Evolutionary conservation across 1,140 invertebrate species (phyloP).

Genomic region (Ips nitidus): DNA sequence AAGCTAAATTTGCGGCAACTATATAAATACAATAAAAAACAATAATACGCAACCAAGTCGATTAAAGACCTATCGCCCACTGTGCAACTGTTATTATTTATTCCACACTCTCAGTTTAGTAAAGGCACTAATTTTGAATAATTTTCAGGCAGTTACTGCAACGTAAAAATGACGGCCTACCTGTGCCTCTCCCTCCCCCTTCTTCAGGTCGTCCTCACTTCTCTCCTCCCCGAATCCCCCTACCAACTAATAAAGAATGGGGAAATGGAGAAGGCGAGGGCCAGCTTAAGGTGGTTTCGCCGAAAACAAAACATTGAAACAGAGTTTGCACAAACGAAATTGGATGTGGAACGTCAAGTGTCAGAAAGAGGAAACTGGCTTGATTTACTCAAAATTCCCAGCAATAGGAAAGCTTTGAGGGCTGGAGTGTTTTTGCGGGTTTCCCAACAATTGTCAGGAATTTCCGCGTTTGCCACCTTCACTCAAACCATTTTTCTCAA

Average conservation of each 20-base stretch:
- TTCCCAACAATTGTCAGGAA: slow-evolving; percentile 64
- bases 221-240: slow-evolving; percentile 49
- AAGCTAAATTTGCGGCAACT: too few species aligned
- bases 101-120: too few species aligned
- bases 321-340: slow-evolving; percentile 34
- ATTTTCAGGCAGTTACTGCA: slow-evolving; percentile 31
- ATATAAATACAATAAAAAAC: too few species aligned
- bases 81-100: too few species aligned
- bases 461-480: slow-evolving; percentile 64
- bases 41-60: too few species aligned
- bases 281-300: slow-evolving; percentile 17
- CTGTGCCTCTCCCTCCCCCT: slow-evolving; percentile 31
- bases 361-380: slow-evolving; percentile 39
- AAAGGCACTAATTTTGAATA: too few species aligned
- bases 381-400: slow-evolving; percentile 48
- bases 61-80: too few species aligned
- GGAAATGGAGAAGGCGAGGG: slow-evolving; percentile 35
- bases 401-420: slow-evolving; percentile 54
- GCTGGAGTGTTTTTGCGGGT: slow-evolving; percentile 53
- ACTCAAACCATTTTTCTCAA: slow-evolving; percentile 59
- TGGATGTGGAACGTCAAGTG: slow-evolving; percentile 37
- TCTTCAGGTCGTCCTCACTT: slow-evolving; percentile 47
- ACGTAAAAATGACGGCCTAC: slow-evolving; percentile 30
- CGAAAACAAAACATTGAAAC: slow-evolving; percentile 46
- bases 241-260: slow-evolving; percentile 43